Evolutionary conservation across 1,140 invertebrate genomes (phyloP).

Genomic region (Homalodisca vitripennis): DNA sequence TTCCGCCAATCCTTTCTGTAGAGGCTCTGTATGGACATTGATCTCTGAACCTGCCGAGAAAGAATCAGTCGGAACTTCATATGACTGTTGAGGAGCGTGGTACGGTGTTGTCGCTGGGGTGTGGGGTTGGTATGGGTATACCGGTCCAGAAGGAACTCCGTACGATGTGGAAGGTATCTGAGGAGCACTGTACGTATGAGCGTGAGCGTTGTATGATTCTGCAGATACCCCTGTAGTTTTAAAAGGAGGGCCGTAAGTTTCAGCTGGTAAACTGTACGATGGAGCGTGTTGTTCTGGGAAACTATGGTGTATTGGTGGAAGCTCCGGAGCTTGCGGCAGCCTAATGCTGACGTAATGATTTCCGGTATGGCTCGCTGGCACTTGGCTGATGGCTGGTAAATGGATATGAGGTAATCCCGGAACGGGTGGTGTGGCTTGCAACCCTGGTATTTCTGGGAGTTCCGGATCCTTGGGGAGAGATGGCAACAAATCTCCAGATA

Average conservation of each 20-base stretch:
- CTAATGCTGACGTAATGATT: conserved; percentile 31
- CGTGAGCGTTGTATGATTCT: not conserved
- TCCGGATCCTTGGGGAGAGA: conserved; percentile 29
- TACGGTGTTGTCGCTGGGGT: not conserved
- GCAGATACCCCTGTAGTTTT: not conserved
- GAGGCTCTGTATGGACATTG: not conserved
- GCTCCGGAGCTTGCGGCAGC: not conserved
- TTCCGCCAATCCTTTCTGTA: not conserved
- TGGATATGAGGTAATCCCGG: conserved; percentile 31
- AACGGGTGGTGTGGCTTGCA: conserved; percentile 17
- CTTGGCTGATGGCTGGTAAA: conserved; percentile 20
- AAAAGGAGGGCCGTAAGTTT: not conserved
- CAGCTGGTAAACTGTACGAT: not conserved
- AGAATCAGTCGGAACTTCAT: not conserved
- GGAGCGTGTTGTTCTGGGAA: not conserved
- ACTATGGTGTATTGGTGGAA: not conserved
- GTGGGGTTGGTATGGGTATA: not conserved
- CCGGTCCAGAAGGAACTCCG: conserved; percentile 13
- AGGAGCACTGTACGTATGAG: not conserved
- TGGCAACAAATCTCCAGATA: not conserved
- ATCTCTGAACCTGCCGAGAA: not conserved
- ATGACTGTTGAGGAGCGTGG: not conserved
- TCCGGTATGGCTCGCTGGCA: conserved; percentile 7
- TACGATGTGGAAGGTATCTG: conserved; percentile 4
- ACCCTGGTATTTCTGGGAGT: conserved; percentile 30